Evolutionary conservation across 2,888 invertebrate genomes (phyloP).

Genomic region (Himalopsyche japonica): DNA sequence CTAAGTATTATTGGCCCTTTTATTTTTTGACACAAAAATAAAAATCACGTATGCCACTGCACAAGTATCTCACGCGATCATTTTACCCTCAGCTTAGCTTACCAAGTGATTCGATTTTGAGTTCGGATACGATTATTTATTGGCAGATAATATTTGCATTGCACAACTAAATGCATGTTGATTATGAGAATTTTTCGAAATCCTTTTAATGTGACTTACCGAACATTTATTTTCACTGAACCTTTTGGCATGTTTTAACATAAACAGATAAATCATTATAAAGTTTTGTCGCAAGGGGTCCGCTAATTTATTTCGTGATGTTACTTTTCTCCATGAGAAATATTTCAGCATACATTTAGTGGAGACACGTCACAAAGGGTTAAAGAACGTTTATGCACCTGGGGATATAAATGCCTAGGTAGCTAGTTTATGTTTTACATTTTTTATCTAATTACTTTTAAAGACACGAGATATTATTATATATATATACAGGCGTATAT

Average conservation of each 20-base stretch:
- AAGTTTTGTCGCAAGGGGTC: not conserved
- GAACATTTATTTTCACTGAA: constrained; percentile 18
- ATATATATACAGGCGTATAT: too few relatives aligned
- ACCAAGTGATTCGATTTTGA: not conserved
- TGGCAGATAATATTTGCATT: constrained; percentile 16
- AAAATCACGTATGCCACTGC: not conserved
- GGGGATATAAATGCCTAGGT: too few relatives aligned
- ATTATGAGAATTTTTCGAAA: constrained; percentile 29
- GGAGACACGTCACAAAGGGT: too few relatives aligned
- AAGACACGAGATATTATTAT: too few relatives aligned
- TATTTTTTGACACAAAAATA: too few relatives aligned
- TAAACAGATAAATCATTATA: not conserved
- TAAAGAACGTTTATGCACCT: too few relatives aligned
- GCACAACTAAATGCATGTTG: constrained; percentile 23
- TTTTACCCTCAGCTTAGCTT: not conserved
- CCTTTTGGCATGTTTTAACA: not conserved
- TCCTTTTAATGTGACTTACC: constrained; percentile 22
- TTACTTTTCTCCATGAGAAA: not conserved
- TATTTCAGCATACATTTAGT: too few relatives aligned
- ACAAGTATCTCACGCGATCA: not conserved
- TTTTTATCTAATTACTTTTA: too few relatives aligned
- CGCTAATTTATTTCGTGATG: not conserved
- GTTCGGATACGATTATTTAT: constrained; percentile 9
- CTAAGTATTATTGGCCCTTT: too few relatives aligned
- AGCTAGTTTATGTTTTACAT: too few relatives aligned